These are phyloP conservation scores for Oscheius onirici DNA, from an alignment of 2,888 invertebrate species.

Conservation along the genomic window DNA sequence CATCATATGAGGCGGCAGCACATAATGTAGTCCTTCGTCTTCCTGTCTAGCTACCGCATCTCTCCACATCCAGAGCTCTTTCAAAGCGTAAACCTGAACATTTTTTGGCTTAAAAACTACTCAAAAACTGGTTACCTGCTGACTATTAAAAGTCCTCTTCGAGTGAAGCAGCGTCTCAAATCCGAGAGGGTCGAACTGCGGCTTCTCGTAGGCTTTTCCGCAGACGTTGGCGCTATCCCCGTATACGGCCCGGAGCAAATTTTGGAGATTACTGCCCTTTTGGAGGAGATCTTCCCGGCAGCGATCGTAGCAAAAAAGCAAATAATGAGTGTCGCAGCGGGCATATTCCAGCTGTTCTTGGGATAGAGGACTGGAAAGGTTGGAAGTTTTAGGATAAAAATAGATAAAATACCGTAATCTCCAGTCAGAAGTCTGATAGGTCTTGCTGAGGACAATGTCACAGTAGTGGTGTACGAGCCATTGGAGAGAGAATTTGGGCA, in stretches of 20 bases:
- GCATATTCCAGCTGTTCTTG: slow-evolving; percentile 85
- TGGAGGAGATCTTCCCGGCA: slow-evolving; percentile 79
- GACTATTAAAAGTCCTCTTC: slow-evolving; percentile 81
- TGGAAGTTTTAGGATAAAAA: not conserved
- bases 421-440: slow-evolving; percentile 94
- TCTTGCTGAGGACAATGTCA: slow-evolving; percentile 83
- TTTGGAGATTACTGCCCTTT: slow-evolving; percentile 75
- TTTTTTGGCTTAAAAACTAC: too few species aligned
- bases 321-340: slow-evolving; percentile 90
- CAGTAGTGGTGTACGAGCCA: slow-evolving; percentile 77
- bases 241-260: slow-evolving; percentile 79
- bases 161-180: slow-evolving; percentile 81
- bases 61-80: slow-evolving; percentile 86
- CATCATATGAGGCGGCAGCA: slow-evolving; percentile 95
- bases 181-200: slow-evolving; percentile 79
- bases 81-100: slow-evolving; percentile 78
- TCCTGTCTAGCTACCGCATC: slow-evolving; percentile 84
- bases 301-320: slow-evolving; percentile 86
- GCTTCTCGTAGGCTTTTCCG: slow-evolving; percentile 82
- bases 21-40: slow-evolving; percentile 91
- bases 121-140: slow-evolving; percentile 28
- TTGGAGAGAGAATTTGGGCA: slow-evolving; percentile 75
- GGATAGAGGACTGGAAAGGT: slow-evolving; percentile 81
- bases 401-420: slow-evolving; percentile 78
- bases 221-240: slow-evolving; percentile 83